phyloP scores from a whole-genome alignment of 2,888 invertebrate species.

The Drosophila yooni region DNA sequence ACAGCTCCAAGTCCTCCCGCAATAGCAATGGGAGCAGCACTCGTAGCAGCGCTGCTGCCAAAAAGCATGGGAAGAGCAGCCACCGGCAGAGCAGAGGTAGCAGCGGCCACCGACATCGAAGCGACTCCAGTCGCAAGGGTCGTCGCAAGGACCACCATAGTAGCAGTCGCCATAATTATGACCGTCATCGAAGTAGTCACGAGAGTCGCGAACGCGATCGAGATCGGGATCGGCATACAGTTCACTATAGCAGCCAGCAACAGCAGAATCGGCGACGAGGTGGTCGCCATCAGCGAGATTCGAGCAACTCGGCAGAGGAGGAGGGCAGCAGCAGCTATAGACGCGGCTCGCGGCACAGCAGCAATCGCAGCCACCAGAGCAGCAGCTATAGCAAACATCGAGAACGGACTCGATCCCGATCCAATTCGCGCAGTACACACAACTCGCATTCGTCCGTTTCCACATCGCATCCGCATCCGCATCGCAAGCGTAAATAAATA shows the following conservation, averaged over 20 bases:
- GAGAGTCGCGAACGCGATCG: slow-evolving; percentile 29
- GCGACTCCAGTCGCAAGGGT: slow-evolving; percentile 23
- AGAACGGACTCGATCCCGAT: slow-evolving; percentile 74
- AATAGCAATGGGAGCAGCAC: slow-evolving; percentile 48
- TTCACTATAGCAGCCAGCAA: slow-evolving; percentile 33
- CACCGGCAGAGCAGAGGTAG: slow-evolving; percentile 23
- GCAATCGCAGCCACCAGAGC: slow-evolving; percentile 53
- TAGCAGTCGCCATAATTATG: slow-evolving; percentile 40
- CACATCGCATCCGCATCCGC: slow-evolving; percentile 54
- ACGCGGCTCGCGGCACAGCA: slow-evolving; percentile 54
- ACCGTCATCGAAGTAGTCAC: slow-evolving; percentile 34
- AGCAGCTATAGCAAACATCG: slow-evolving; percentile 53
- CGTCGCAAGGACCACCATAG: slow-evolving; percentile 32
- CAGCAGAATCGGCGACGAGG: slow-evolving; percentile 41
- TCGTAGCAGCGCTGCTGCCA: slow-evolving; percentile 34
- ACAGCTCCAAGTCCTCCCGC: slow-evolving; percentile 44
- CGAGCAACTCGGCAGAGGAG: slow-evolving; percentile 73
- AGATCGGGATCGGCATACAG: slow-evolving; percentile 9
- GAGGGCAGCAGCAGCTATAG: slow-evolving; percentile 47
- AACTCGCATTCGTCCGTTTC: slow-evolving; percentile 68
- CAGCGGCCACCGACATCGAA: slow-evolving; percentile 41
- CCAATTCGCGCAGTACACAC: slow-evolving; percentile 80
- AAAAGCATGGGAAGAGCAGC: slow-evolving; percentile 36
- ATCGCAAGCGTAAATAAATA: slow-evolving; percentile 64
- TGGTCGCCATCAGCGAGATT: slow-evolving; percentile 55